A percentile compares a stretch with the other conserved stretches of the same genome.
Evolutionary conservation across 1,140 invertebrate species (phyloP).

Genomic region (Pectinophora gossypiella): DNA sequence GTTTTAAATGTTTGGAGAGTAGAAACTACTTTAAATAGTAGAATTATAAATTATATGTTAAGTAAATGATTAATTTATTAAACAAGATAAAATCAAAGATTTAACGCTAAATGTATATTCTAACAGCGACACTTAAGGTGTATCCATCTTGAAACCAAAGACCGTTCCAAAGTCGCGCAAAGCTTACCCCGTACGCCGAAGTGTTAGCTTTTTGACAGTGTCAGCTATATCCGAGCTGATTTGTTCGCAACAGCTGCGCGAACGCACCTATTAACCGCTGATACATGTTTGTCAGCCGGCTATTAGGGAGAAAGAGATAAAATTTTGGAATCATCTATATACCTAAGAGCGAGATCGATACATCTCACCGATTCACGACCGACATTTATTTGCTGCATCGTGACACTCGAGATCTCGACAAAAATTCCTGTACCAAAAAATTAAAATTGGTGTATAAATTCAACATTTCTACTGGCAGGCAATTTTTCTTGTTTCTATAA

Average conservation of each 20-base stretch:
- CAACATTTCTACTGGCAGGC: conserved; percentile 46
- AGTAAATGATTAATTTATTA: no score
- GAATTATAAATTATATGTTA: no score
- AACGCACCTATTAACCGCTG: conserved; percentile 72
- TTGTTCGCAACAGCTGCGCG: conserved; percentile 71
- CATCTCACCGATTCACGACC: conserved; percentile 58
- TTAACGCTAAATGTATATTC: no score
- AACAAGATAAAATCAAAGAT: no score
- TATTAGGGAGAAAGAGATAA: conserved; percentile 69
- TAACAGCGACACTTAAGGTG: no score
- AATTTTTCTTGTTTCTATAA: conserved; percentile 61
- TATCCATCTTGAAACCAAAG: no score
- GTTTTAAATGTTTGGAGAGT: no score
- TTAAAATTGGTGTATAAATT: conserved; percentile 57
- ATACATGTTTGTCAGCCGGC: conserved; percentile 73
- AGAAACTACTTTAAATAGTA: no score
- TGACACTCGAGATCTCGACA: conserved; percentile 62
- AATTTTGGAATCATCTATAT: conserved; percentile 53
- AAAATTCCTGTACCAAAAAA: conserved; percentile 63
- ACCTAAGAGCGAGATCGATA: conserved; percentile 67
- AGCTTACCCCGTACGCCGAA: no score
- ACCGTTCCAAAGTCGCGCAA: no score
- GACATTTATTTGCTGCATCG: conserved; percentile 69
- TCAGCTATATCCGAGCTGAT: conserved; percentile 71
- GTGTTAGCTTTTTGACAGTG: conserved; percentile 67